Percentiles rank a stretch among this genome's conserved stretches.
phyloP scores from a whole-genome alignment of 2,797 vertebrate species.

The Platalea minor region DNA sequence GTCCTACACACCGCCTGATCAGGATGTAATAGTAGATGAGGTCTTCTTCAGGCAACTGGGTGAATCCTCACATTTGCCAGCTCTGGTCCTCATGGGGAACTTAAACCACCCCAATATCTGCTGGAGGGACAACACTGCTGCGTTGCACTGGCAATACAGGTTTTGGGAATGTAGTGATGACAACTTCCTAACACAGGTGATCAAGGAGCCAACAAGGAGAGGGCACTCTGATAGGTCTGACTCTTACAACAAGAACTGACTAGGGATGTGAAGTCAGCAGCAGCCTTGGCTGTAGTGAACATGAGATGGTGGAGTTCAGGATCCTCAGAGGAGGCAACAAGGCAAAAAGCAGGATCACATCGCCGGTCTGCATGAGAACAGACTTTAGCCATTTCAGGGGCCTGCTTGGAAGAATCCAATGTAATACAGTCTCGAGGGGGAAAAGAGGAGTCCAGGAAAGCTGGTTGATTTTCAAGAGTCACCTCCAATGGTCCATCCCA shows the following conservation, averaged over 20 bases:
- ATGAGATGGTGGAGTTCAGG: background rate
- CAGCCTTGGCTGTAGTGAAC: background rate
- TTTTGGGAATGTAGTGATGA: background rate
- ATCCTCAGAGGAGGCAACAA: background rate
- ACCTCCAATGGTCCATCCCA: background rate
- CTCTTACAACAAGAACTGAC: background rate
- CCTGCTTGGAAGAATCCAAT: background rate
- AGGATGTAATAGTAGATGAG: background rate
- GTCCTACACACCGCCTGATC: background rate
- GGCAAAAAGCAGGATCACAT: background rate
- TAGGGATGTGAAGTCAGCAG: background rate
- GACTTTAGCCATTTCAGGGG: background rate
- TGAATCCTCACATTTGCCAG: background rate
- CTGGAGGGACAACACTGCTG: background rate
- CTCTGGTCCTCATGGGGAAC: background rate
- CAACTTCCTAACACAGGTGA: background rate
- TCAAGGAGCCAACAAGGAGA: background rate
- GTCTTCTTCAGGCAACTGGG: background rate
- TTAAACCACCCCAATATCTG: background rate
- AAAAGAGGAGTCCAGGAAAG: background rate
- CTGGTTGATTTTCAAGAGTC: background rate
- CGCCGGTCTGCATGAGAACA: background rate
- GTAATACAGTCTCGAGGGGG: rapidly evolving
- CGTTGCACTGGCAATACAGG: background rate
- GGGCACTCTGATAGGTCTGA: background rate